Percentiles rank a stretch among this genome's conserved stretches.
These are phyloP conservation scores for Peromyscus maniculatus DNA, from an alignment of 2,113 vertebrate species.

Conservation along the genomic window DNA sequence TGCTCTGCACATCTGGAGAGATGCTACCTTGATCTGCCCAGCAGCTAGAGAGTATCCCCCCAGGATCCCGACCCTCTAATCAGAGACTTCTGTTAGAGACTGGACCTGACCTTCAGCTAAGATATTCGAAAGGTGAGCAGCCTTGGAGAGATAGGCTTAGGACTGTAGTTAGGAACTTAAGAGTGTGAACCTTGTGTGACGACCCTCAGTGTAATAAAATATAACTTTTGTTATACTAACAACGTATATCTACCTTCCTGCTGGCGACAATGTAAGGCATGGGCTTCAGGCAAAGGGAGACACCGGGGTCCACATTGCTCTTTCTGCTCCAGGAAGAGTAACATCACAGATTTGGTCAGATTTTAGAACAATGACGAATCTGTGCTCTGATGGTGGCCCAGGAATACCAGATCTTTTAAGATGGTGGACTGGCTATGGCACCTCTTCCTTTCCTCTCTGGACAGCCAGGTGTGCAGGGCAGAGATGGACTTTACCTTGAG, in stretches of 20 bases:
- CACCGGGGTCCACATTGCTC: fast-evolving
- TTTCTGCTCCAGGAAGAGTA: neutral
- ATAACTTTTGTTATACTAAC: neutral
- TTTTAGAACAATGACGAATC: neutral
- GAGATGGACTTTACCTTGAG: neutral
- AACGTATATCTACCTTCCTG: neutral
- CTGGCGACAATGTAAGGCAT: neutral
- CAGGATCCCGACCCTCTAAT: neutral
- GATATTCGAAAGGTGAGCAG: neutral
- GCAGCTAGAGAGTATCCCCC: neutral
- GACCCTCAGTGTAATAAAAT: neutral
- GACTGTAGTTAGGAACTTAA: no score
- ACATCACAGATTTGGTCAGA: neutral
- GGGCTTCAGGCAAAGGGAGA: neutral
- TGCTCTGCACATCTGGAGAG: neutral
- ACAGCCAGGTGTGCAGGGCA: neutral
- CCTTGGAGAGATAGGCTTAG: neutral
- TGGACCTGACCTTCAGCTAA: neutral
- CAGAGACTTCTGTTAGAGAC: neutral
- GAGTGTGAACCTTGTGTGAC: neutral
- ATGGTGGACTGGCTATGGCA: neutral
- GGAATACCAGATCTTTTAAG: neutral
- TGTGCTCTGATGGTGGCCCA: neutral
- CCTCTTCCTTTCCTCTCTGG: neutral
- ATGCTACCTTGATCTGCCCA: neutral